Base-by-base conservation (phyloP, 2,888 invertebrate species). In the Lasius fuliginosus region DNA sequence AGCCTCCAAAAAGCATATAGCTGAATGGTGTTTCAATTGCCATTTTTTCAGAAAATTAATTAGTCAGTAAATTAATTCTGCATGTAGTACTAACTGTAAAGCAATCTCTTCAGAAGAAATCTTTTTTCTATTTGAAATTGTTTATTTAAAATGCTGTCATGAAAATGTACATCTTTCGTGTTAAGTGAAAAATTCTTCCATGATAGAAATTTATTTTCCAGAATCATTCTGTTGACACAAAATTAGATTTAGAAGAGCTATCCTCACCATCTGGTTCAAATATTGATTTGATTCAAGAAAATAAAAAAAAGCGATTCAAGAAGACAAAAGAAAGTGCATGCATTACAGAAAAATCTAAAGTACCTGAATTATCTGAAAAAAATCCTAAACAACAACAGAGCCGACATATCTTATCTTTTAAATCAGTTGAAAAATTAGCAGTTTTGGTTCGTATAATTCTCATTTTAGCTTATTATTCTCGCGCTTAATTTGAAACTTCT, bases 381-480 rank as follows among this genome's bases (percentile, higher is more conserved):
- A 33, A n/a, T 53, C 5, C 9, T 65, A 15, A 23, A 42, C 18
- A 1, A 1, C n/a, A 33, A 11, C n/a, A 36, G 5, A 74, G 40
- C 9, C 40, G 42, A 27, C 58, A 74, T 33, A 11, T 58, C 8
- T 5, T 4, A 42, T 36, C 74, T 40, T 58, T 58, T 23, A 74
- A 60, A 60, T 3, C 73, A 23, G 8, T 0, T 15, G 73, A 73
- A 73, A 15, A 73, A 12, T 73, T 73, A 23, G 23, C 58, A 53
- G n/a, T 8, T 69, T 67, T 46, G 46, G 67, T 68, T 30, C 3
- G 67, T 67, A n/a, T n/a, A 42, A 69, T 33, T 68, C 8, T 67
- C 15, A 67, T 67, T 67, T 67, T 65, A 30, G 30, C 30, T 30
- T 30, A 30, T 30, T 30, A 30, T 30, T 30, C 30, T 30, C 30